Percentiles rank a stretch among this genome's conserved stretches.
These are phyloP conservation scores for Gambusia affinis DNA, from an alignment of 2,113 vertebrate genomes.

Conservation along the genomic window DNA sequence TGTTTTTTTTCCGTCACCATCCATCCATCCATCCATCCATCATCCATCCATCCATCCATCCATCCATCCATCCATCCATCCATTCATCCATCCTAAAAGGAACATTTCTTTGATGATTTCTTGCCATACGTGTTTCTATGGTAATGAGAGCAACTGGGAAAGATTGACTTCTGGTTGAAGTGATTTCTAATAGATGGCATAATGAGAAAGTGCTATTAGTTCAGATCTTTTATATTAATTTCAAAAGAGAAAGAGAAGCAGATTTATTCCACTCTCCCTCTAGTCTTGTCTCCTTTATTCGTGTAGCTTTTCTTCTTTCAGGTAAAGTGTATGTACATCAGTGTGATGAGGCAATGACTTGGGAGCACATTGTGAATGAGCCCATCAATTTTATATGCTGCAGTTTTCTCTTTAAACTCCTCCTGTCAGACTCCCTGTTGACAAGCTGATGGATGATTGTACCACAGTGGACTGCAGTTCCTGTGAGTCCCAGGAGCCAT, in stretches of 20 bases:
- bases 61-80: no score
- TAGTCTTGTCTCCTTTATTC: neutral
- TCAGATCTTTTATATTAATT: neutral
- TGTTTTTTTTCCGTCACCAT: no score
- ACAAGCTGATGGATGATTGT: neutral
- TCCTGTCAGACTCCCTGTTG: neutral
- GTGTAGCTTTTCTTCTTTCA: neutral
- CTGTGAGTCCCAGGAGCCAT: neutral
- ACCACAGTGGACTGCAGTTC: neutral
- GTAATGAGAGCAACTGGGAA: neutral
- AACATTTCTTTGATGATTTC: no score
- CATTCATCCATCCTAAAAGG: no score
- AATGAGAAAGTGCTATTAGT: neutral
- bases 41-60: no score
- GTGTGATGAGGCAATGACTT: neutral
- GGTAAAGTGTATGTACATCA: neutral
- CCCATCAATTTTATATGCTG: neutral
- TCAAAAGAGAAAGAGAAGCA: neutral
- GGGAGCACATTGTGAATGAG: neutral
- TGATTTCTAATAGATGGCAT: neutral
- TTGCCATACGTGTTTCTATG: neutral
- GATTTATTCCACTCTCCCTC: neutral
- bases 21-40: no score
- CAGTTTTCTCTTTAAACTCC: neutral
- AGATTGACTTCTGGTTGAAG: neutral